These are phyloP conservation scores for Sinosuthora webbiana DNA, from an alignment of 2,113 vertebrate species.

Conservation along the genomic window DNA sequence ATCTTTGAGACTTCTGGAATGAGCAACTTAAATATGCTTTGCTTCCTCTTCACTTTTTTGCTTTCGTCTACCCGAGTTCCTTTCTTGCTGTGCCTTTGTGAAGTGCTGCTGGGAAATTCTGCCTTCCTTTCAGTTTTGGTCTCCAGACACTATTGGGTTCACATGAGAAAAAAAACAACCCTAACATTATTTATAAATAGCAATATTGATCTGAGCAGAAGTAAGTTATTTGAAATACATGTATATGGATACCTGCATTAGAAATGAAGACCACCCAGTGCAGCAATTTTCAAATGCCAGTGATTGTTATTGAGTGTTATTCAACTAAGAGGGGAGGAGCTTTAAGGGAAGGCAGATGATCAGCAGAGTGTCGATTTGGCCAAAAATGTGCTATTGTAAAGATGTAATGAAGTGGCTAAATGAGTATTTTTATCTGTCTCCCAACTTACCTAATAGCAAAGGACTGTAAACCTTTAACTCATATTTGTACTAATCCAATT, in stretches of 20 bases:
- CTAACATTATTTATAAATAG: neutral
- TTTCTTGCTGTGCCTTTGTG: neutral
- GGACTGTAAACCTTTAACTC: neutral
- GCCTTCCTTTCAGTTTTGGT: neutral
- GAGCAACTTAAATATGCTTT: neutral
- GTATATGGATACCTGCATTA: neutral
- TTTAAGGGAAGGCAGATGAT: neutral
- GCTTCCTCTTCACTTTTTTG: neutral
- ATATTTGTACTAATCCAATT: constrained; percentile 43
- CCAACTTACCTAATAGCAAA: neutral
- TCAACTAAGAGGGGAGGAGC: neutral
- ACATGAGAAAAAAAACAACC: neutral
- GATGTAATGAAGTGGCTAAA: neutral
- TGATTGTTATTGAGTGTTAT: neutral
- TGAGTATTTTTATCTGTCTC: neutral
- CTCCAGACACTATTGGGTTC: neutral
- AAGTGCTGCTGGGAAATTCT: neutral
- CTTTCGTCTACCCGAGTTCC: neutral
- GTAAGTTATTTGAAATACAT: neutral
- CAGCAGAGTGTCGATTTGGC: neutral
- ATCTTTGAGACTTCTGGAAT: neutral
- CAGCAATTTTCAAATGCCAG: neutral
- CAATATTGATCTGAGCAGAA: neutral
- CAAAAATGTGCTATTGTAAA: neutral
- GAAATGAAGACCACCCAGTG: neutral